Percentiles rank a stretch among this genome's conserved stretches.
Conservation (phyloP, 1,140 invertebrate genomes). For the Zaprionus tsacasi region DNA sequence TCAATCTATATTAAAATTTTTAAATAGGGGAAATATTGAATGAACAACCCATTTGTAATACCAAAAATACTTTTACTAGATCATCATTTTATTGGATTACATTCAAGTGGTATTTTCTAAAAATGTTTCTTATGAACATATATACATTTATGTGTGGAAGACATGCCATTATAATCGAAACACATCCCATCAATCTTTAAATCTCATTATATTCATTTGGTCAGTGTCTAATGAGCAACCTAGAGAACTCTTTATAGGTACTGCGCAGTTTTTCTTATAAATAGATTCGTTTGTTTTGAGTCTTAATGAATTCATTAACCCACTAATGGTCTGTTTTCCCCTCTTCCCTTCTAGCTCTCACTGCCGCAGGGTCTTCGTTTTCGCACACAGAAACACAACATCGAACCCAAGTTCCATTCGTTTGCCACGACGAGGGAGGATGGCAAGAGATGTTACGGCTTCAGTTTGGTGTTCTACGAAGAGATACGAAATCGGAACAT, state of each 20-base stretch:
- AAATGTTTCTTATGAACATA: no score
- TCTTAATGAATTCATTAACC: constrained; percentile 17
- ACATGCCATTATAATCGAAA: background rate
- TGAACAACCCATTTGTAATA: background rate
- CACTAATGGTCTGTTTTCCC: constrained; percentile 1
- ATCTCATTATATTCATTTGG: background rate
- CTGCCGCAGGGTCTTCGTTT: constrained; percentile 97
- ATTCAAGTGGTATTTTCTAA: background rate
- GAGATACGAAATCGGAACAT: constrained; percentile 96
- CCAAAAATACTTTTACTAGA: background rate
- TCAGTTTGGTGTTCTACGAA: constrained; percentile 97
- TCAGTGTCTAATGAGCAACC: background rate
- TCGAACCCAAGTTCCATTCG: constrained; percentile 96
- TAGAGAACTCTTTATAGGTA: background rate
- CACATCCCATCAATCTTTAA: background rate
- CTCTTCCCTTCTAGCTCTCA: constrained; percentile 89
- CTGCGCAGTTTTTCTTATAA: constrained; percentile 12
- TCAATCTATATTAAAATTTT: background rate
- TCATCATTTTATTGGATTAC: background rate
- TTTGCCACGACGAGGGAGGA: constrained; percentile 99
- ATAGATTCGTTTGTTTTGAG: constrained; percentile 20
- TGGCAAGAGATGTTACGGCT: constrained; percentile 96
- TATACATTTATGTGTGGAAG: no score
- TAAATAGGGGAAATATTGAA: background rate
- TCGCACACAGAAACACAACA: constrained; percentile 95